Evolutionary conservation across 1,140 invertebrate species (phyloP).

Genomic region (Metaphire vulgaris): DNA sequence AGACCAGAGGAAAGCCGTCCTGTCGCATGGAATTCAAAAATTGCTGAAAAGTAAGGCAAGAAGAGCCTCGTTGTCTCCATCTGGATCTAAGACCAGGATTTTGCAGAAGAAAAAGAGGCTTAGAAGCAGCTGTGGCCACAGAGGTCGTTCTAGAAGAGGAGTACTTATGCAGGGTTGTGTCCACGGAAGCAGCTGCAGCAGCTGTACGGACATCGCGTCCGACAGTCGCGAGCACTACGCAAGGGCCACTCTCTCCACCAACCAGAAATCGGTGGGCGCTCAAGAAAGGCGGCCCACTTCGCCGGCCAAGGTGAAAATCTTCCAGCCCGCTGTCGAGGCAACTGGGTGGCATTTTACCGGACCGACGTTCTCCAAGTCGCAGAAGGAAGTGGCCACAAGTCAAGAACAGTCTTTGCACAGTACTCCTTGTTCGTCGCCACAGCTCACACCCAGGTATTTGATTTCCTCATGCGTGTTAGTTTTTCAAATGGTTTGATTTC

Average conservation of each 20-base stretch:
- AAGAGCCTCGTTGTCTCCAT: too few relatives aligned
- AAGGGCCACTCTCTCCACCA: neutral
- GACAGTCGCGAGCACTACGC: neutral
- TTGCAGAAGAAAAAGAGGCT: too few relatives aligned
- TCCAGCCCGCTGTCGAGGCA: neutral
- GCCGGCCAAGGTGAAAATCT: neutral
- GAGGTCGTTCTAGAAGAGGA: too few relatives aligned
- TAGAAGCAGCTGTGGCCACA: too few relatives aligned
- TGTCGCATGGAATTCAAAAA: neutral
- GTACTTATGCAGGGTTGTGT: too few relatives aligned
- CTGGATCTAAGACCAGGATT: too few relatives aligned
- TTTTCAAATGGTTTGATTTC: too few relatives aligned
- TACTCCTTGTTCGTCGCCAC: neutral
- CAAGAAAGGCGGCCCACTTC: neutral
- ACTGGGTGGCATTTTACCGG: neutral
- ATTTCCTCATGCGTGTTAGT: too few relatives aligned
- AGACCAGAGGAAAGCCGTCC: neutral
- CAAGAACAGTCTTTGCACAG: neutral
- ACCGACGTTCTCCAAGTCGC: neutral
- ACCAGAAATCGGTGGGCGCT: neutral
- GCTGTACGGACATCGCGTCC: too few relatives aligned
- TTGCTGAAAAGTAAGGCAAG: neutral
- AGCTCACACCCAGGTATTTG: neutral
- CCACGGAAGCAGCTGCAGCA: too few relatives aligned
- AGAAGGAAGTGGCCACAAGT: neutral